These are phyloP conservation scores for Rhamphomyia laevipes DNA, from an alignment of 2,888 invertebrate species.

Conservation along the genomic window DNA sequence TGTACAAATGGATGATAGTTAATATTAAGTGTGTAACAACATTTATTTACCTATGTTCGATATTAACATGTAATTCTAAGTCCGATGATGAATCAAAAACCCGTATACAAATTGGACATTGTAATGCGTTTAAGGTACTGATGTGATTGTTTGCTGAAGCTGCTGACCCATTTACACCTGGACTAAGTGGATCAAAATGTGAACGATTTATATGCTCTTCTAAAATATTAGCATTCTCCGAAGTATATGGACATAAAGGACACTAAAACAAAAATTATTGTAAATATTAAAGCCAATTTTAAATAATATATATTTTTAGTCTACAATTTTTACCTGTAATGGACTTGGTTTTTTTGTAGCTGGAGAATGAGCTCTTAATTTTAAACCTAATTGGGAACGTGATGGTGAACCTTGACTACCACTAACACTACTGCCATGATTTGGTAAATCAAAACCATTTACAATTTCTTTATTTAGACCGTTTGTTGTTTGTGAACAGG, in stretches of 20 bases:
- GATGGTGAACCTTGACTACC: slow-evolving; percentile 60
- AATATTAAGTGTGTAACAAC: too few species aligned
- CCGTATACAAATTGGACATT: slow-evolving; percentile 68
- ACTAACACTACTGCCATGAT: slow-evolving; percentile 20
- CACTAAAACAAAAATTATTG: slow-evolving; percentile 43
- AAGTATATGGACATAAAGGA: slow-evolving; percentile 64
- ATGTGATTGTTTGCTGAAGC: slow-evolving; percentile 33
- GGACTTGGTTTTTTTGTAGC: slow-evolving; percentile 15
- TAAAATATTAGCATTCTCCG: slow-evolving; percentile 57
- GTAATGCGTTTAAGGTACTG: slow-evolving; percentile 43
- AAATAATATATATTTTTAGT: too few species aligned
- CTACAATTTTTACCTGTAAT: slow-evolving; percentile 10
- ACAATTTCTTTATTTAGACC: slow-evolving; percentile 9
- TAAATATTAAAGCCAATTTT: background rate
- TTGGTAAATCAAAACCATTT: slow-evolving; percentile 17
- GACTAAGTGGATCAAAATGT: slow-evolving; percentile 48
- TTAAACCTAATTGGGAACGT: slow-evolving; percentile 56
- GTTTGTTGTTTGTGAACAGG: background rate
- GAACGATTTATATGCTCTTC: slow-evolving; percentile 77
- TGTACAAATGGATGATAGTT: too few species aligned
- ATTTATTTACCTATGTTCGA: slow-evolving; percentile 70
- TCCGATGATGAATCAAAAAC: slow-evolving; percentile 61
- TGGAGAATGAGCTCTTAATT: slow-evolving; percentile 49
- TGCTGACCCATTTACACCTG: slow-evolving; percentile 33
- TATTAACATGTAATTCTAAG: slow-evolving; percentile 74